Conservation (phyloP, 2,113 vertebrate species). For the Mellivora capensis region DNA sequence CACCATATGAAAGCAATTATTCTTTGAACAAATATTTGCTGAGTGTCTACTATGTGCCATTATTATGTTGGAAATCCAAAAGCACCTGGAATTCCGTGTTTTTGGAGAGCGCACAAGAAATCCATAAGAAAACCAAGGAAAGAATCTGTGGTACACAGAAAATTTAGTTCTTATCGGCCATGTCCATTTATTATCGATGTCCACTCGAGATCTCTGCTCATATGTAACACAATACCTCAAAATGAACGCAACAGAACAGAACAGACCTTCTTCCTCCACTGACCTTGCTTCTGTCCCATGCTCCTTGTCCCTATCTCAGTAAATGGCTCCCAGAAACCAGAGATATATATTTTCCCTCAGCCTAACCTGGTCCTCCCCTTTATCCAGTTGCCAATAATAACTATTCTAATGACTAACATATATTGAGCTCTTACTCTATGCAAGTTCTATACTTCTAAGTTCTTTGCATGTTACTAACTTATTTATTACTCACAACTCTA, state of each 20-base stretch:
- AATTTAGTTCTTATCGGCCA: not conserved
- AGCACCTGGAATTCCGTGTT: not conserved
- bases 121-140: not conserved
- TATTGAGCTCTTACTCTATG: not conserved
- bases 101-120: not conserved
- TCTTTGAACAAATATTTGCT: not conserved
- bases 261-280: not conserved
- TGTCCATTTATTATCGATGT: not conserved
- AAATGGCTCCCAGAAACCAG: not conserved
- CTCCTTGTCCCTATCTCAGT: not conserved
- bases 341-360: not conserved
- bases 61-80: not conserved
- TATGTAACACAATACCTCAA: not conserved
- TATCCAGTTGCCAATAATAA: not conserved
- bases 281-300: not conserved
- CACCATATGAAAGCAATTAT: not conserved
- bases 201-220: not conserved
- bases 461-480: not conserved
- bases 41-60: not conserved
- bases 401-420: not conserved
- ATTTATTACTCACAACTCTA: not conserved
- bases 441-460: not conserved
- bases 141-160: not conserved
- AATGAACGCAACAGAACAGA: not conserved
- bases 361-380: not conserved